These are phyloP conservation scores for Sphinx pinastri DNA, from an alignment of 2,888 invertebrate species.

Conservation along the genomic window DNA sequence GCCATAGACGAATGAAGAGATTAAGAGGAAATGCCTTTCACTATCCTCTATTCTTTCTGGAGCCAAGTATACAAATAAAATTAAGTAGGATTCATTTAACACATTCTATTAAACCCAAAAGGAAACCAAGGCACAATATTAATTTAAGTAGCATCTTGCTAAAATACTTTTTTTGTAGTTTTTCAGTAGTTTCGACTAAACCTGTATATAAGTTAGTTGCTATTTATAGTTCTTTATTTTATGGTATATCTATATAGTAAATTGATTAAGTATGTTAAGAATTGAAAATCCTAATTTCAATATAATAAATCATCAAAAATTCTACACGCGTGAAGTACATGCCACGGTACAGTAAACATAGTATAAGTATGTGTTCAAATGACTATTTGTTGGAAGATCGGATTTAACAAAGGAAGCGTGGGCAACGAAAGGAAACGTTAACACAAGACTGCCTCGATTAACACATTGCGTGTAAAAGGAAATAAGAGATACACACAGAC, in stretches of 20 bases:
- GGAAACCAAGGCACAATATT: too few species aligned
- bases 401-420: slow-evolving; percentile 35
- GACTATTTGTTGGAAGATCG: slow-evolving; percentile 27
- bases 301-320: too few species aligned
- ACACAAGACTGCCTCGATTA: slow-evolving; percentile 42
- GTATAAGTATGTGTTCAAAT: not conserved
- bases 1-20: not conserved
- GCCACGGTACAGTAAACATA: not conserved
- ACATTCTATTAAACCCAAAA: too few species aligned
- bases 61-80: not conserved
- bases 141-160: too few species aligned
- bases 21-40: not conserved
- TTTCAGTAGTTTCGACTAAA: too few species aligned
- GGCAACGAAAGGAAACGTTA: slow-evolving; percentile 38
- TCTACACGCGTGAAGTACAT: not conserved
- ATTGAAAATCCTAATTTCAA: too few species aligned
- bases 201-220: too few species aligned
- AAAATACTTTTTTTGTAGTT: too few species aligned
- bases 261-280: too few species aligned
- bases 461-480: slow-evolving; percentile 36
- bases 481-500: slow-evolving; percentile 34
- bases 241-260: too few species aligned
- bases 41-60: not conserved
- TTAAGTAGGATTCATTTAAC: not conserved
- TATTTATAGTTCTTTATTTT: too few species aligned